phyloP scores from a whole-genome alignment of 2,113 vertebrate genomes.

The Etia nguti region DNA sequence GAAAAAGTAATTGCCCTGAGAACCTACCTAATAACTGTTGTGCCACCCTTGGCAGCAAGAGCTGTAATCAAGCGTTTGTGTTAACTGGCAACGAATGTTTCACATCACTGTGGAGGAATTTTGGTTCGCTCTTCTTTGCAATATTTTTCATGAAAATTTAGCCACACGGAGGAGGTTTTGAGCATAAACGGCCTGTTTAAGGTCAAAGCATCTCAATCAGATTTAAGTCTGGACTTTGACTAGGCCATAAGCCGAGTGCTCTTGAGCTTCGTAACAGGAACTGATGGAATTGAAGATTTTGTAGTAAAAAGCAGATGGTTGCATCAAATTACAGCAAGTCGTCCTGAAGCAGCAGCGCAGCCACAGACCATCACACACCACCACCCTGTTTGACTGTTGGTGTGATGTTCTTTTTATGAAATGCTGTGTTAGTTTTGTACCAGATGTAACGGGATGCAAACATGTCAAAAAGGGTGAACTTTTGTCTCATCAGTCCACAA shows the following conservation, averaged over 20 bases:
- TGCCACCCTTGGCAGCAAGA: background rate
- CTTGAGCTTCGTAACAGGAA: fast-evolving
- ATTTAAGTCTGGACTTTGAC: background rate
- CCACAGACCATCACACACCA: no score
- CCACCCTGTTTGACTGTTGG: no score
- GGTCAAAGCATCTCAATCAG: background rate
- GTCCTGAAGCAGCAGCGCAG: no score
- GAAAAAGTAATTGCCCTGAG: background rate
- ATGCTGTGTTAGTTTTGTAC: background rate
- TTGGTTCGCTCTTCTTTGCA: background rate
- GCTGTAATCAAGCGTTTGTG: background rate
- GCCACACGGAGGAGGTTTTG: background rate
- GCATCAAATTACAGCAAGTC: background rate
- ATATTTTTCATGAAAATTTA: background rate
- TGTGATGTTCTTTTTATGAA: background rate
- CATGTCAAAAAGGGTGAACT: background rate
- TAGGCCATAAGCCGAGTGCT: background rate
- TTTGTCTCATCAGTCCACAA: background rate
- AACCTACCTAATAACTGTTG: background rate
- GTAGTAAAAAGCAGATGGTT: background rate
- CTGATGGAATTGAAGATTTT: background rate
- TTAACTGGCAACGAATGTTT: background rate
- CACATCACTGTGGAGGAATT: background rate
- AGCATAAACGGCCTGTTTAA: background rate
- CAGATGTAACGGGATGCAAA: fast-evolving